These are phyloP conservation scores for Euphydryas editha DNA, from an alignment of 2,888 invertebrate genomes.

Conservation along the genomic window DNA sequence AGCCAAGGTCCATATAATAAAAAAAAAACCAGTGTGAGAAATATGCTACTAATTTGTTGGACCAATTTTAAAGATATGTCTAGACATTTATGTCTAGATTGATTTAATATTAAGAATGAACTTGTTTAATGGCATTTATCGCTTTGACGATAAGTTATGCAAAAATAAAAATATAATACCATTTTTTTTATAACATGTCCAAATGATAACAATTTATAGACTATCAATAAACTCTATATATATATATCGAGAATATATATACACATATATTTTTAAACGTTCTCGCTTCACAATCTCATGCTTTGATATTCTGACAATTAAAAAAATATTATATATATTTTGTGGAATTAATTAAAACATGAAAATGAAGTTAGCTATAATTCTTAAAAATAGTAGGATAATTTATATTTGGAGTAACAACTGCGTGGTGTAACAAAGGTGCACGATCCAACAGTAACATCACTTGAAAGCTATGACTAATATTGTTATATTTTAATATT, in stretches of 20 bases:
- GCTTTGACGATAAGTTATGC: neutral
- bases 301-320: too few species aligned
- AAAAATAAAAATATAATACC: neutral
- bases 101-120: slow-evolving; percentile 6
- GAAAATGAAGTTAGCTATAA: too few species aligned
- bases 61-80: neutral
- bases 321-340: too few species aligned
- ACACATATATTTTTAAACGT: neutral
- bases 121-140: slow-evolving; percentile 10
- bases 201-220: neutral
- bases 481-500: too few species aligned
- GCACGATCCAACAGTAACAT: too few species aligned
- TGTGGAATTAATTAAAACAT: too few species aligned
- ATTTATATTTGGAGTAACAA: too few species aligned
- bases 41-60: neutral
- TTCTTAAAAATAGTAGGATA: too few species aligned
- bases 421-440: too few species aligned
- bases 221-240: neutral
- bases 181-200: neutral
- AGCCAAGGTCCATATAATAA: neutral
- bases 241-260: neutral
- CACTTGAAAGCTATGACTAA: too few species aligned
- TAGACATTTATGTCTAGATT: slow-evolving; percentile 2
- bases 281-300: too few species aligned
- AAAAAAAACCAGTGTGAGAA: neutral